Evolutionary conservation across 1,140 invertebrate genomes (phyloP).

Genomic region (Drosophila tani): DNA sequence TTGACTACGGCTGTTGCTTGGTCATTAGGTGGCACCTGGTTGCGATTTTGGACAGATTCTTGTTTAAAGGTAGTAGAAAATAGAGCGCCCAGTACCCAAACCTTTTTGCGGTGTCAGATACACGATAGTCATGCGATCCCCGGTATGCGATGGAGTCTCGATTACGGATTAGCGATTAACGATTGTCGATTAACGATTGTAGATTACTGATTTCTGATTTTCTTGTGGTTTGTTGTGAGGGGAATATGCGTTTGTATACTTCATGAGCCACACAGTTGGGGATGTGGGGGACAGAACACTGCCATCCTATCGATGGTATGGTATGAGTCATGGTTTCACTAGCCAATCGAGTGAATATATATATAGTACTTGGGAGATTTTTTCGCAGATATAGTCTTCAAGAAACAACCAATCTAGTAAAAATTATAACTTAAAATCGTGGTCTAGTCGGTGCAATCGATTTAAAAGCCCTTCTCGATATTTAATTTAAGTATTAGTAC

Average conservation of each 20-base stretch:
- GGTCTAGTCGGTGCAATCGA: background rate
- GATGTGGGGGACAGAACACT: slow-evolving; percentile 27
- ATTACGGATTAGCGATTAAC: background rate
- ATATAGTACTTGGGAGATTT: background rate
- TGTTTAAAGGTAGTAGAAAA: slow-evolving; percentile 85
- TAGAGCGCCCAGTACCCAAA: slow-evolving; percentile 75
- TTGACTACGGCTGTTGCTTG: slow-evolving; percentile 18
- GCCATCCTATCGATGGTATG: slow-evolving; percentile 37
- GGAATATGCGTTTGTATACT: slow-evolving; percentile 45
- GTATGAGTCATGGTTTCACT: slow-evolving; percentile 19
- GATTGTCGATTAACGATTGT: background rate
- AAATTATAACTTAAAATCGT: background rate
- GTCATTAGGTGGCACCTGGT: slow-evolving; percentile 34
- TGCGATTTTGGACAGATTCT: slow-evolving; percentile 85
- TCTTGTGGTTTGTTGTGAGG: slow-evolving; percentile 26
- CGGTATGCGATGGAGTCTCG: slow-evolving; percentile 20
- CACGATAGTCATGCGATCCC: slow-evolving; percentile 44
- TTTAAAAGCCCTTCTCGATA: background rate
- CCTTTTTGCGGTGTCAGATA: slow-evolving; percentile 84
- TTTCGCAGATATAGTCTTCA: background rate
- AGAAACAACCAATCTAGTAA: background rate
- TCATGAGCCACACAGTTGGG: slow-evolving; percentile 46
- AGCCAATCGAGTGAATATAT: slow-evolving; percentile 27
- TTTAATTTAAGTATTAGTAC: background rate
- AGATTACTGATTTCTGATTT: background rate